phyloP scores from a whole-genome alignment of 2,797 vertebrate genomes.

The Sebastes taczanowskii region DNA sequence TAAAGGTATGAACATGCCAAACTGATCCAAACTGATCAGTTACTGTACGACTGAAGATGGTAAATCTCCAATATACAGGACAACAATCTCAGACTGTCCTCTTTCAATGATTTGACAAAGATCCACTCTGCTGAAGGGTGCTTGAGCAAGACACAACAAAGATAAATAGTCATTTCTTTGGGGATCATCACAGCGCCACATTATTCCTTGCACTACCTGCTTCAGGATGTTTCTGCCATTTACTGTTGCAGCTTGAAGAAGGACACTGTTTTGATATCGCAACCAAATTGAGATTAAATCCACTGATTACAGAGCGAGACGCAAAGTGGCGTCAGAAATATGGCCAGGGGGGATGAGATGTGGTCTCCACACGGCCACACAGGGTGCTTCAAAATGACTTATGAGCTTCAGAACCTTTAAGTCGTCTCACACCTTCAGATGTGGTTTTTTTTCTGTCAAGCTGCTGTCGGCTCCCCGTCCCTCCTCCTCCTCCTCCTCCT shows the following conservation, averaged over 20 bases:
- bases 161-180: neutral
- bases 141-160: neutral
- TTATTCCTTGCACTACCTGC: neutral
- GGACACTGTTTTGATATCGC: neutral
- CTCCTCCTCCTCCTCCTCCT: slow-evolving; percentile 50
- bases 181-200: neutral
- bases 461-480: slow-evolving; percentile 43
- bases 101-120: neutral
- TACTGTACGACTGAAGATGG: neutral
- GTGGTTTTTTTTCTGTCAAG: slow-evolving; percentile 49
- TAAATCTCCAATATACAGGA: neutral
- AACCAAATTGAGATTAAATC: slow-evolving; percentile 4
- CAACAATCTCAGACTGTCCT: neutral
- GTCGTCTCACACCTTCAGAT: slow-evolving; percentile 61
- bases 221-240: neutral
- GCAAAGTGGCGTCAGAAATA: neutral
- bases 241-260: neutral
- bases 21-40: neutral
- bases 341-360: neutral
- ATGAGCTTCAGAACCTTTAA: slow-evolving; percentile 31
- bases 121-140: neutral
- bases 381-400: slow-evolving; percentile 37
- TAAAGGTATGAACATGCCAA: neutral
- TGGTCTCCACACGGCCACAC: neutral
- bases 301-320: neutral